phyloP scores from a whole-genome alignment of 2,113 vertebrate species.

The Ginglymostoma cirratum region DNA sequence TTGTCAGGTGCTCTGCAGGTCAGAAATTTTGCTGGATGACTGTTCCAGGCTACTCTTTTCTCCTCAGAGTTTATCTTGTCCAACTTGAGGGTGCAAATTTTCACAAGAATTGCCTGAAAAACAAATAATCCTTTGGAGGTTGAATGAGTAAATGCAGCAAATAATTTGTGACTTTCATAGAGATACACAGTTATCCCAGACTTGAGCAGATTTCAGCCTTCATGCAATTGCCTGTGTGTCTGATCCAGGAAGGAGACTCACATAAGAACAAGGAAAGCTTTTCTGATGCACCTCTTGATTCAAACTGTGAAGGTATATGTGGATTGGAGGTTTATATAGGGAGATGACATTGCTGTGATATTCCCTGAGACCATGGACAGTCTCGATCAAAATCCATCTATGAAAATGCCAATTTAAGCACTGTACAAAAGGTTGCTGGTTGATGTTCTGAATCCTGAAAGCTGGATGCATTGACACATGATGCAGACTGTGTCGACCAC shows the following conservation, averaged over 20 bases:
- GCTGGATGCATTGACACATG: background rate
- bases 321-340: background rate
- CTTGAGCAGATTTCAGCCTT: background rate
- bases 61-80: background rate
- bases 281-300: background rate
- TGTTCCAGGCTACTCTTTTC: background rate
- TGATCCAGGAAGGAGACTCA: background rate
- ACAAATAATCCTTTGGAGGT: background rate
- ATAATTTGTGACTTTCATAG: background rate
- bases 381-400: background rate
- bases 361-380: background rate
- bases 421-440: background rate
- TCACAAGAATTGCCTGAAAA: background rate
- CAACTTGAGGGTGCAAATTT: background rate
- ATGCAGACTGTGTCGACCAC: background rate
- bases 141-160: background rate
- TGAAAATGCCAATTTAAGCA: background rate
- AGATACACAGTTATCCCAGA: background rate
- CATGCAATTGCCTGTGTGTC: background rate
- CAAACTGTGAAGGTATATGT: background rate
- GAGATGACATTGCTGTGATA: background rate
- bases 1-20: background rate
- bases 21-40: background rate
- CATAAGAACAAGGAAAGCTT: too few relatives aligned
- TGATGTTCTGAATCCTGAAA: background rate